Evolutionary conservation across 2,113 vertebrate genomes (phyloP).

Genomic region (Trachemys scripta): DNA sequence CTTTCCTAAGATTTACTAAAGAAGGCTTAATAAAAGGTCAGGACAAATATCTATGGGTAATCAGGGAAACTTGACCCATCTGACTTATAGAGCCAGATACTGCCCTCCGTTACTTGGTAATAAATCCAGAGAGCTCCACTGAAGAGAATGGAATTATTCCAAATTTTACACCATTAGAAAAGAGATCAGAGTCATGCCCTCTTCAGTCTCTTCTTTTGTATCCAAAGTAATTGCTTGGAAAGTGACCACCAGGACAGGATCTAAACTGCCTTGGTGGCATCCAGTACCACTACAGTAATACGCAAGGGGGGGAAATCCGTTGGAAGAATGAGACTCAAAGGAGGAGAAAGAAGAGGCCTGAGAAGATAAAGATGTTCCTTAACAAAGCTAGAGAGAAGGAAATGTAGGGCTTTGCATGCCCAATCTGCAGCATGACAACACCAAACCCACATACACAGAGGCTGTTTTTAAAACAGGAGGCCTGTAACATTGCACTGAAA

Average conservation of each 20-base stretch:
- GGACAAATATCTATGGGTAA: not conserved
- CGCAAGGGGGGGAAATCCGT: not conserved
- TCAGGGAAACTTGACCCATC: not conserved
- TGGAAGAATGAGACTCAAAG: not conserved
- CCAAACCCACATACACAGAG: not conserved
- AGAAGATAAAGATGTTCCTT: not conserved
- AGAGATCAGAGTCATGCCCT: not conserved
- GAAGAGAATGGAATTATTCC: not conserved
- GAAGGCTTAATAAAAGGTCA: not conserved
- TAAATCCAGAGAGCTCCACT: not conserved
- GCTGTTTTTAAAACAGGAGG: not conserved
- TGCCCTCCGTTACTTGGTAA: not conserved
- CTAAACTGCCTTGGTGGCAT: not conserved
- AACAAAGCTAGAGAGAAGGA: not conserved
- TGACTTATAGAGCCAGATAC: not conserved
- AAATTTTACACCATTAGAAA: not conserved
- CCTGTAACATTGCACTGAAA: not conserved
- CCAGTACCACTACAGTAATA: not conserved
- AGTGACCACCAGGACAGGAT: not conserved
- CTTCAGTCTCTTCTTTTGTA: not conserved
- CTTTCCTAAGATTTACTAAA: not conserved
- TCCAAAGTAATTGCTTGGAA: not conserved
- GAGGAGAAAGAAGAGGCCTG: not conserved
- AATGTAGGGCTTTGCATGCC: not conserved
- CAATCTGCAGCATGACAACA: not conserved